Percentiles rank a stretch among this genome's conserved stretches.
Conservation (phyloP, 2,113 vertebrate species). For the Nibea coibor region DNA sequence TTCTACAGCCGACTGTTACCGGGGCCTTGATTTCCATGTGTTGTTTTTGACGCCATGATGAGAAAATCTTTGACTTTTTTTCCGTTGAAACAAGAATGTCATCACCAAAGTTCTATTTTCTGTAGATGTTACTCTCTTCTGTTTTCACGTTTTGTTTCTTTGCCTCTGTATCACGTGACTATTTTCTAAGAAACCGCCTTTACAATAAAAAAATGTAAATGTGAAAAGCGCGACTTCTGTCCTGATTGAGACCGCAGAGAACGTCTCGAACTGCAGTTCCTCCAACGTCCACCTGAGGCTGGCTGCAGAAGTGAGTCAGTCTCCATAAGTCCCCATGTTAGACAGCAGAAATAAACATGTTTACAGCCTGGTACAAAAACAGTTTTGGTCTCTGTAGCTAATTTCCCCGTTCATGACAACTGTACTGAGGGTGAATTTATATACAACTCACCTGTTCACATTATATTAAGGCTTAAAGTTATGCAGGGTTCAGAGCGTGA, state of each 20-base stretch:
- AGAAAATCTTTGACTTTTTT: slow-evolving; percentile 41
- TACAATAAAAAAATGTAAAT: slow-evolving; percentile 85
- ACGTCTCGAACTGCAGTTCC: too few species aligned
- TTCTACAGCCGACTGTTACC: slow-evolving; percentile 24
- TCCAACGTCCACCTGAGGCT: too few species aligned
- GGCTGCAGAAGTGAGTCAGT: too few species aligned
- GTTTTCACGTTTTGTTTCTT: slow-evolving; percentile 39
- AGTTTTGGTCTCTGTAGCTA: too few species aligned
- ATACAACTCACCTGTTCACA: too few species aligned
- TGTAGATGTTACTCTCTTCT: slow-evolving; percentile 72
- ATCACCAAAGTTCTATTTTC: slow-evolving; percentile 85
- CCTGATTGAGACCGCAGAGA: neutral
- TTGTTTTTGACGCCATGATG: slow-evolving; percentile 7
- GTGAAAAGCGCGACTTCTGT: slow-evolving; percentile 45
- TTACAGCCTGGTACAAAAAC: too few species aligned
- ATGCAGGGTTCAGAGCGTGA: too few species aligned
- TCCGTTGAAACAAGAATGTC: slow-evolving; percentile 78
- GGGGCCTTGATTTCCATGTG: slow-evolving; percentile 3
- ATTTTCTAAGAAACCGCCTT: slow-evolving; percentile 92
- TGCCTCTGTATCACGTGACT: slow-evolving; percentile 59
- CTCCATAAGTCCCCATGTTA: too few species aligned
- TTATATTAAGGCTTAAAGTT: too few species aligned
- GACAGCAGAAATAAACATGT: too few species aligned
- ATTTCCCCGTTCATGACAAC: too few species aligned
- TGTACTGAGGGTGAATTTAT: too few species aligned